A percentile compares a stretch with the other conserved stretches of the same genome.
Conservation (phyloP, 2,797 vertebrate species). For the Acanthurus tractus region DNA sequence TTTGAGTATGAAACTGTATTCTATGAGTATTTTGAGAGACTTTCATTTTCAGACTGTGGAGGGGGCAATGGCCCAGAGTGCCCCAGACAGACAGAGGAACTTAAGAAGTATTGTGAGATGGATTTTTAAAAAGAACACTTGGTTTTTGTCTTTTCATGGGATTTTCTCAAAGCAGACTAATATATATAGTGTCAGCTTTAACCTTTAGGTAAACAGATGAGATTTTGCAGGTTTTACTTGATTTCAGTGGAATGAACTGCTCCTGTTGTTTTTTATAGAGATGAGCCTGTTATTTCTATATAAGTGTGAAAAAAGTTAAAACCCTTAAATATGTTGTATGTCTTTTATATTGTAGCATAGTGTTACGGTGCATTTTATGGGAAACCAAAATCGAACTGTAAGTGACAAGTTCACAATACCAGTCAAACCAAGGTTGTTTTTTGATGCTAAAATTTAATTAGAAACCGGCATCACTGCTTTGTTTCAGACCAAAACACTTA, state of each 20-base stretch:
- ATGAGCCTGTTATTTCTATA: not conserved
- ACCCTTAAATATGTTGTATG: no score
- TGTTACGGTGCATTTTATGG: no score
- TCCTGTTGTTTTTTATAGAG: not conserved
- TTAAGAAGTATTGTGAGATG: no score
- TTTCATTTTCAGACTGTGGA: not conserved
- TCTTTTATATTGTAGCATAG: not conserved
- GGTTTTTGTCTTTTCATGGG: not conserved
- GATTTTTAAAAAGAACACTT: not conserved
- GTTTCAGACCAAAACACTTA: no score
- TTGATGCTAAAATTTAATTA: not conserved
- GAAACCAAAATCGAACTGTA: not conserved
- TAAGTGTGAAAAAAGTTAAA: no score
- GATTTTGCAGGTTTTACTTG: not conserved
- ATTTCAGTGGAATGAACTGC: not conserved
- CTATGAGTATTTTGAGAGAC: no score
- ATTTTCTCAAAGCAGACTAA: not conserved
- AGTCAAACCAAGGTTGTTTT: not conserved
- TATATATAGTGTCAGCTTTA: not conserved
- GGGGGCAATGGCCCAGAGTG: not conserved
- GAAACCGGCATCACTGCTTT: not conserved
- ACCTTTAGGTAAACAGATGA: not conserved
- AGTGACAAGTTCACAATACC: not conserved
- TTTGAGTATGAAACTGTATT: no score
- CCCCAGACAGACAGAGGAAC: not conserved